Conservation (phyloP, 2,888 invertebrate species). For the Gibbula magus region DNA sequence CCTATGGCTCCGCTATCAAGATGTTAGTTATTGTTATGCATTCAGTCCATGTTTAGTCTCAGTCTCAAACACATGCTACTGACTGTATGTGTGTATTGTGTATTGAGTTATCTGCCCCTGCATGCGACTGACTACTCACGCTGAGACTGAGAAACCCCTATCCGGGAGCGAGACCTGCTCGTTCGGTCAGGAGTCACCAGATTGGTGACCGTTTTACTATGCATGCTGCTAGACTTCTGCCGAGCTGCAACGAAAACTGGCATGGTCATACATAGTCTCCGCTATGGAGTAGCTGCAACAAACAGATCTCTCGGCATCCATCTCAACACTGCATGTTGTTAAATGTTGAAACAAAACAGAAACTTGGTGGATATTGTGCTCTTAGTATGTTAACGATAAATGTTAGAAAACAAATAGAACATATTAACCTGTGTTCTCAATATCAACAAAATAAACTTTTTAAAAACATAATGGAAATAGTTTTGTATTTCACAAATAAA, state of each 20-base stretch:
- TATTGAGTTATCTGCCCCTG: constrained; percentile 20
- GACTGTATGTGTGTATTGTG: too few species aligned
- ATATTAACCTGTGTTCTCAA: too few species aligned
- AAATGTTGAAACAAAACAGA: too few species aligned
- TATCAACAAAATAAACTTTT: too few species aligned
- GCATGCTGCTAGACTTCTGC: constrained; percentile 53
- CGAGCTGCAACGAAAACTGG: constrained; percentile 56
- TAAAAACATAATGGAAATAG: too few species aligned
- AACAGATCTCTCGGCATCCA: neutral
- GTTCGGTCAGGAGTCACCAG: constrained; percentile 77
- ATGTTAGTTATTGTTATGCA: too few species aligned
- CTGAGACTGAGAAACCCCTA: constrained; percentile 92
- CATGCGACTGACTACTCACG: constrained; percentile 80
- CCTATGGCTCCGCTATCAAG: too few species aligned
- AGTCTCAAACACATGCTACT: constrained; percentile 15
- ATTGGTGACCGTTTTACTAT: constrained; percentile 39
- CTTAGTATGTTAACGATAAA: neutral
- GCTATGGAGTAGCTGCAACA: neutral
- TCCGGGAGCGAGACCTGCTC: constrained; percentile 79
- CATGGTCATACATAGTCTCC: constrained; percentile 1
- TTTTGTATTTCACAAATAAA: too few species aligned
- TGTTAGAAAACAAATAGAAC: neutral
- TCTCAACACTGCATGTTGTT: too few species aligned
- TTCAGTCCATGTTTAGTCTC: neutral
- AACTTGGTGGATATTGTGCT: neutral